phyloP scores from a whole-genome alignment of 2,113 vertebrate genomes.

The Heliornis fulica region DNA sequence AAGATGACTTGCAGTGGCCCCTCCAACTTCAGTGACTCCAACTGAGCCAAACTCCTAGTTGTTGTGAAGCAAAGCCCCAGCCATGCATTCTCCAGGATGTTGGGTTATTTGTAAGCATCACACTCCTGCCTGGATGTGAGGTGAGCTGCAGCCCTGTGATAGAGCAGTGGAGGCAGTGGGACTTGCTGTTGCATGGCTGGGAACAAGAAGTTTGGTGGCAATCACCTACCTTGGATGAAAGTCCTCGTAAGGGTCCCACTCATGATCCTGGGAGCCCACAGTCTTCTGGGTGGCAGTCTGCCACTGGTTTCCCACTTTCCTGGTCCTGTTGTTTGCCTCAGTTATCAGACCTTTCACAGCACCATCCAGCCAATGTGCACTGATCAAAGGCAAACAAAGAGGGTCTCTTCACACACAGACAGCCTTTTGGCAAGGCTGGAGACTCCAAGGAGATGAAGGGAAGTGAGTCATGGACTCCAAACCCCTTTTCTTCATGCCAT shows the following conservation, averaged over 20 bases:
- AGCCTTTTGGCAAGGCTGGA: neutral
- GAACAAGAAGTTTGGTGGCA: neutral
- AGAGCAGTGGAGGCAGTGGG: neutral
- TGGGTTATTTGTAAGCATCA: neutral
- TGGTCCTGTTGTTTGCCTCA: neutral
- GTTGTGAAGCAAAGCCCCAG: neutral
- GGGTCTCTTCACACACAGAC: neutral
- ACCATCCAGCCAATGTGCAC: neutral
- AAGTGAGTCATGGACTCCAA: neutral
- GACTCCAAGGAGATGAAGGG: neutral
- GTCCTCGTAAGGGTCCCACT: neutral
- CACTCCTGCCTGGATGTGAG: fast-evolving
- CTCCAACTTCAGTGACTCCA: neutral
- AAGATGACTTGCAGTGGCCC: neutral
- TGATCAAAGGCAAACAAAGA: neutral
- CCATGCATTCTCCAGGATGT: fast-evolving
- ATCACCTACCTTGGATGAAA: fast-evolving
- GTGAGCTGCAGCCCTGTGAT: neutral
- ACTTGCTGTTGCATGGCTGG: neutral
- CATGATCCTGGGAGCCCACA: fast-evolving
- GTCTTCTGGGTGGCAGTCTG: neutral
- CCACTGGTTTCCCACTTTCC: neutral
- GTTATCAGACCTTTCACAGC: neutral
- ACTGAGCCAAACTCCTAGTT: neutral
- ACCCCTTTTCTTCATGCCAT: neutral